These are phyloP conservation scores for Orussus abietinus DNA, from an alignment of 1,140 invertebrate genomes.

Conservation along the genomic window DNA sequence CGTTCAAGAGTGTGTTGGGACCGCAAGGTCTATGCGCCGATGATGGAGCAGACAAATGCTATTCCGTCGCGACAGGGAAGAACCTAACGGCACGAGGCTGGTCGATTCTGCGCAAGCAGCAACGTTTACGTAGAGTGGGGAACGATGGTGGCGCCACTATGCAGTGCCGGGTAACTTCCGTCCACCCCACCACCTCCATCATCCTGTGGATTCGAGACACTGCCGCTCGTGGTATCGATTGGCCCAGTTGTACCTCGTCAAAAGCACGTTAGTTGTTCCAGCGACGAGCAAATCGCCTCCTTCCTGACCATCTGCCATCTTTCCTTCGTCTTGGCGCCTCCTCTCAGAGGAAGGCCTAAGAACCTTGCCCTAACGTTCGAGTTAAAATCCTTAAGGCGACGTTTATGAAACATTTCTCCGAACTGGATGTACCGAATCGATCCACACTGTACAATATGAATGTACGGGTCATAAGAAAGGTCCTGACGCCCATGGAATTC, in stretches of 20 bases:
- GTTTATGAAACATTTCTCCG: too few relatives aligned
- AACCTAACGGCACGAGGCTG: constrained; percentile 21
- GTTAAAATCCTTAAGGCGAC: too few relatives aligned
- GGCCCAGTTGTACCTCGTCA: constrained; percentile 46
- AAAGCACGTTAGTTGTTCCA: constrained; percentile 25
- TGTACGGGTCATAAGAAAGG: too few relatives aligned
- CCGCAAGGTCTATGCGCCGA: too few relatives aligned
- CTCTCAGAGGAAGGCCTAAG: not conserved
- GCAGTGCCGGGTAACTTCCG: constrained; percentile 14
- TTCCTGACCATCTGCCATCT: constrained; percentile 1
- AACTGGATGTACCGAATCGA: too few relatives aligned
- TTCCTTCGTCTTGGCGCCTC: constrained; percentile 6
- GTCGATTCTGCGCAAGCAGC: constrained; percentile 31
- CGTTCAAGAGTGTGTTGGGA: too few relatives aligned
- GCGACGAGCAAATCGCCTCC: constrained; percentile 18
- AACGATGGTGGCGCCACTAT: constrained; percentile 29
- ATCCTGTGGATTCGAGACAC: constrained; percentile 1
- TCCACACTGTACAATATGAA: too few relatives aligned
- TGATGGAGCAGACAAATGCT: too few relatives aligned
- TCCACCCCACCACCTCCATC: constrained; percentile 20
- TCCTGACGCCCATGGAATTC: too few relatives aligned
- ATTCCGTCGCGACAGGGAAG: too few relatives aligned
- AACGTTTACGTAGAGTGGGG: too few relatives aligned
- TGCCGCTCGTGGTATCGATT: constrained; percentile 38
- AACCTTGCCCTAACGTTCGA: not conserved